phyloP scores from a whole-genome alignment of 1,140 invertebrate species.

The Chironomus striatipennis region DNA sequence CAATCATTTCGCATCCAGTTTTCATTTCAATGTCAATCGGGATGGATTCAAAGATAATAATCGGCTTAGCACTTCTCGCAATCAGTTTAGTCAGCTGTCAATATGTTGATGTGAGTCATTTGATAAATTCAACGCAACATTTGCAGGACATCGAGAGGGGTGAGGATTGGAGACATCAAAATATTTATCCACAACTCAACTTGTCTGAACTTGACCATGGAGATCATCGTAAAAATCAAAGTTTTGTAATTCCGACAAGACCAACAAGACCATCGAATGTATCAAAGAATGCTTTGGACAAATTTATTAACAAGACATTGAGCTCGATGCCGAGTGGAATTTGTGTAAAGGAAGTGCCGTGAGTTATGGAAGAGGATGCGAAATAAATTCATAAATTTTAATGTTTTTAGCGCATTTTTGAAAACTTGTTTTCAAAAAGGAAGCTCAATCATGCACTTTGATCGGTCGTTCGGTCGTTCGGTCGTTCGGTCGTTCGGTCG shows the following conservation, averaged over 20 bases:
- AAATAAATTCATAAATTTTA: background rate
- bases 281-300: slow-evolving; percentile 27
- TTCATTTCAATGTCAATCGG: background rate
- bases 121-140: background rate
- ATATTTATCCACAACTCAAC: background rate
- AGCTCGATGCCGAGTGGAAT: slow-evolving; percentile 40
- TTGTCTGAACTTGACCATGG: background rate
- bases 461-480: too few relatives aligned
- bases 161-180: background rate
- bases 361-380: slow-evolving; percentile 34
- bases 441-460: too few relatives aligned
- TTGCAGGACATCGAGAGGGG: background rate
- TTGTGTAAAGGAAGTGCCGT: slow-evolving; percentile 49
- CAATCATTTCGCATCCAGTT: background rate
- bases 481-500: background rate
- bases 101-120: background rate
- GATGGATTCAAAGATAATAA: background rate
- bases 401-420: too few relatives aligned
- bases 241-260: background rate
- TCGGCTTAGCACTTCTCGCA: background rate
- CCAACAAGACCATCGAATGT: background rate
- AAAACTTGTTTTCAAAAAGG: too few relatives aligned
- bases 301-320: slow-evolving; percentile 37
- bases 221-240: background rate
- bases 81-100: background rate